Percentiles rank a stretch among this genome's conserved stretches.
Evolutionary conservation across 2,113 vertebrate genomes (phyloP).

Genomic region (human): GRCh38 chr6:126436001-126436500

Average conservation of each 20-base stretch:
- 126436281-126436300: constrained; percentile 12
- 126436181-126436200: background rate
- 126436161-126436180: background rate
- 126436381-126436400: constrained; percentile 5
- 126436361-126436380: background rate
- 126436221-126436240: background rate
- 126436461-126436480: background rate
- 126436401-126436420: background rate
- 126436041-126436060: background rate
- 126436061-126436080: background rate
- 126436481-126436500: background rate
- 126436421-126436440: background rate
- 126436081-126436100: background rate
- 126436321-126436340: background rate
- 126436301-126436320: background rate
- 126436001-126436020: background rate
- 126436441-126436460: background rate
- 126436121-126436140: background rate
- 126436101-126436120: background rate
- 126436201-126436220: background rate
- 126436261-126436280: background rate
- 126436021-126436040: background rate
- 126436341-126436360: background rate
- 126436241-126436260: background rate
- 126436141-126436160: background rate